phyloP scores from a whole-genome alignment of 2,888 invertebrate species.

The Sipha maydis region DNA sequence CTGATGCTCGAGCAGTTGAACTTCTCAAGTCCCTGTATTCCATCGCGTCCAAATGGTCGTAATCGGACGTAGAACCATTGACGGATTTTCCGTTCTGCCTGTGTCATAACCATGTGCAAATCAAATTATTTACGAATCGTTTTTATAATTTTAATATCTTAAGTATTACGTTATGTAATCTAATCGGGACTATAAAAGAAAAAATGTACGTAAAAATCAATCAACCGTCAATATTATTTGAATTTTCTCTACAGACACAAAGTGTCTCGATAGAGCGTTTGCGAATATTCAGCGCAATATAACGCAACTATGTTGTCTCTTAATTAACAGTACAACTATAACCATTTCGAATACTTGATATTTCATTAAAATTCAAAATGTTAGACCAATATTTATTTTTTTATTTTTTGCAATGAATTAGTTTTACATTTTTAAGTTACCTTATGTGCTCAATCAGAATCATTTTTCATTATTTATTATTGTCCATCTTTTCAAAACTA shows the following conservation, averaged over 20 bases:
- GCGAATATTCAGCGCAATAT: not conserved
- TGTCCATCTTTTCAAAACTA: not conserved
- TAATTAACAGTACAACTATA: not conserved
- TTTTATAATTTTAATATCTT: not conserved
- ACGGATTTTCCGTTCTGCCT: constrained; percentile 36
- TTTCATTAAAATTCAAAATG: not conserved
- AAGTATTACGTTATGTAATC: not conserved
- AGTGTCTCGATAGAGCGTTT: not conserved
- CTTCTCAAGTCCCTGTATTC: constrained; percentile 84
- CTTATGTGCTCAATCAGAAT: not conserved
- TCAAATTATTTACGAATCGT: constrained; percentile 49
- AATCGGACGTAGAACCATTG: not conserved
- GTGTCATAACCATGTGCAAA: constrained; percentile 55
- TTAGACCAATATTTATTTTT: not conserved
- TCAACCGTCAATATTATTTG: not conserved
- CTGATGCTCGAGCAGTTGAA: constrained; percentile 84
- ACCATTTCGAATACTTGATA: not conserved
- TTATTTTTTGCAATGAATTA: not conserved
- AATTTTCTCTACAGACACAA: not conserved
- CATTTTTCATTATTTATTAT: not conserved
- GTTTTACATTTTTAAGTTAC: not conserved
- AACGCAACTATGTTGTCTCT: not conserved
- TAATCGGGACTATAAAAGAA: not conserved
- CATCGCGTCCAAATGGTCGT: constrained; percentile 75
- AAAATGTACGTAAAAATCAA: not conserved